Conservation (phyloP, 2,888 invertebrate species). For the Bruchidius siliquastri region DNA sequence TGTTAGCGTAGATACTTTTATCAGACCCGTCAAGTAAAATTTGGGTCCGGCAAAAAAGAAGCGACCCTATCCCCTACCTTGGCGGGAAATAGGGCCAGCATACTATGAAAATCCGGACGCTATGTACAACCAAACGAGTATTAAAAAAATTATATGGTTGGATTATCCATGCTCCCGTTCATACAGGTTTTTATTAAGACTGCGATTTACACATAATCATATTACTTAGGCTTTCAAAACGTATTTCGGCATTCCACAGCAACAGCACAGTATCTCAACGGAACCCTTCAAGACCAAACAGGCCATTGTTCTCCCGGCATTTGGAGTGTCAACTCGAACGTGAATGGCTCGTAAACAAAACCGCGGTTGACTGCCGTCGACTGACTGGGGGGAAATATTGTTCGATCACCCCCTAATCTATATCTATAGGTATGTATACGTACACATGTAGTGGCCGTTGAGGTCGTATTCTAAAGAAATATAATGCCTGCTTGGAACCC, state of each 20-base stretch:
- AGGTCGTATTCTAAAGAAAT: conserved; percentile 2
- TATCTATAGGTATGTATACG: background rate
- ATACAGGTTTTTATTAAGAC: no score
- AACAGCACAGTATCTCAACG: background rate
- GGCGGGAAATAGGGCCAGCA: no score
- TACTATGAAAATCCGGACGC: no score
- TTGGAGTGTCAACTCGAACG: background rate
- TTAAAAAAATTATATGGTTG: no score
- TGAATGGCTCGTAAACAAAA: background rate
- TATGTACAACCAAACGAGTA: no score
- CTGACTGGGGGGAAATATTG: conserved; percentile 21
- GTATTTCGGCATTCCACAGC: background rate
- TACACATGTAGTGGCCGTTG: background rate
- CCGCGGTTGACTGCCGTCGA: conserved; percentile 9
- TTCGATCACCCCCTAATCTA: conserved; percentile 21
- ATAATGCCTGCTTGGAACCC: conserved; percentile 5
- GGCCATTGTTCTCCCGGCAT: background rate
- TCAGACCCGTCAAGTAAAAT: no score
- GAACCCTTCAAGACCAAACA: background rate
- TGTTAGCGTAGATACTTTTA: no score
- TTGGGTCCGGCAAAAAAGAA: no score
- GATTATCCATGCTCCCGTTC: no score
- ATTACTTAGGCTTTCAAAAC: background rate
- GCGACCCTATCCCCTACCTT: no score
- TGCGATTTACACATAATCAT: background rate